Percentiles rank a stretch among this genome's conserved stretches.
Conservation (phyloP, 2,797 vertebrate genomes). For the Tenualosa thibaudeaui region DNA sequence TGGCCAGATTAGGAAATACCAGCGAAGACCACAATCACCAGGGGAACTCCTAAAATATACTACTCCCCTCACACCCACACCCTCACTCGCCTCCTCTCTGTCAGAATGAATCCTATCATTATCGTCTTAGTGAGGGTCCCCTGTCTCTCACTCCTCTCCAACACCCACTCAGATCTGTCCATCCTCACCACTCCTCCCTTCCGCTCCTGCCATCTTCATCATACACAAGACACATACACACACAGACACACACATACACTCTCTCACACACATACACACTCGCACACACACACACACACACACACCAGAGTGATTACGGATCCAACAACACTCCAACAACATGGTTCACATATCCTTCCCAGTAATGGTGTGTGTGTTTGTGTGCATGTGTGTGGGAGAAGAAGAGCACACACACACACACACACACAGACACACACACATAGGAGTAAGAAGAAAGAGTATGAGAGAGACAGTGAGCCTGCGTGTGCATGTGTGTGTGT, state of each 20-base stretch:
- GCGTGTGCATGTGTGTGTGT: neutral
- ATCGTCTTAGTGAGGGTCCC: conserved; percentile 10
- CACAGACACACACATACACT: neutral
- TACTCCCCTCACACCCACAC: neutral
- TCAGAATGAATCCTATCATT: conserved; percentile 17
- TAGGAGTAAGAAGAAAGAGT: neutral
- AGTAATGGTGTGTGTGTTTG: neutral
- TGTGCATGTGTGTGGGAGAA: neutral
- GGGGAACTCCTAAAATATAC: conserved; percentile 14
- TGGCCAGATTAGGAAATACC: neutral
- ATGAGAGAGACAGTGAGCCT: conserved; percentile 17
- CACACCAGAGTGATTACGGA: neutral
- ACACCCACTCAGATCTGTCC: conserved; percentile 21
- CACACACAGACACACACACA: no score
- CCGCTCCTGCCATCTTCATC: neutral
- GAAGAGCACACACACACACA: neutral
- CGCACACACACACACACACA: neutral
- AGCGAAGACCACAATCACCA: neutral
- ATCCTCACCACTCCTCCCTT: neutral
- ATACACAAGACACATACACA: neutral
- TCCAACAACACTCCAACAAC: neutral
- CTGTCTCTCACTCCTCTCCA: neutral
- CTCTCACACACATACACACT: neutral
- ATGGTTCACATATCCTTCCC: neutral
- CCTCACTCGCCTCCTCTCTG: neutral